These are phyloP conservation scores for Perodicticus potto DNA, from an alignment of 2,797 vertebrate genomes.

Conservation along the genomic window DNA sequence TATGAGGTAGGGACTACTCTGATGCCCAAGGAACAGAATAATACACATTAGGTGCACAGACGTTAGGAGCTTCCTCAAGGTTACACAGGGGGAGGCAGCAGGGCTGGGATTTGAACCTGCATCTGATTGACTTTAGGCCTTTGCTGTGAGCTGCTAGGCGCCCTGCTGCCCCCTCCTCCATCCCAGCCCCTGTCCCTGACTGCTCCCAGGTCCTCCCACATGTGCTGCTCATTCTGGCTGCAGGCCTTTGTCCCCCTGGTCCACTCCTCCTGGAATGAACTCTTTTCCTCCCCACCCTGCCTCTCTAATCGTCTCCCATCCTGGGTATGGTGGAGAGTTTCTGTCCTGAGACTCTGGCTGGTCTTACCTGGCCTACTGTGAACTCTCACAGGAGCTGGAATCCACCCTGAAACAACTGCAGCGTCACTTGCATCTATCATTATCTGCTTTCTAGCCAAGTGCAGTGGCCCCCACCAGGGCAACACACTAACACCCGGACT, in stretches of 20 bases:
- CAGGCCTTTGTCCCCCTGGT: background rate
- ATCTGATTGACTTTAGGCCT: background rate
- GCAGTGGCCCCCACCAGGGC: background rate
- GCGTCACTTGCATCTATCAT: background rate
- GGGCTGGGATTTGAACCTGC: background rate
- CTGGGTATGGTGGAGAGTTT: background rate
- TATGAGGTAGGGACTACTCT: background rate
- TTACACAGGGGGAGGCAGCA: background rate
- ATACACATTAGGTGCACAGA: background rate
- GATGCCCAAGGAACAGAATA: background rate
- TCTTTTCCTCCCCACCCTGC: background rate
- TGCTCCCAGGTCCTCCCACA: background rate
- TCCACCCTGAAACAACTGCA: background rate
- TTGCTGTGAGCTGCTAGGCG: background rate
- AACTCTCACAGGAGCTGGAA: background rate
- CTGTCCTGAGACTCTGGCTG: background rate
- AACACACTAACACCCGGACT: background rate
- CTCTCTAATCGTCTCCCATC: background rate
- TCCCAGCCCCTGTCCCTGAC: background rate
- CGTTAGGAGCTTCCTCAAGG: background rate
- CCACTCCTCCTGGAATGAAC: background rate
- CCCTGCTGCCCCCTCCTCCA: background rate
- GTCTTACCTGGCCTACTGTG: background rate
- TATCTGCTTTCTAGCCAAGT: background rate
- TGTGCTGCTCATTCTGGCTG: background rate